Percentiles rank a stretch among this genome's conserved stretches.
These are phyloP conservation scores for Stomatorhinus walkeri DNA, from an alignment of 2,797 vertebrate species.

Conservation along the genomic window DNA sequence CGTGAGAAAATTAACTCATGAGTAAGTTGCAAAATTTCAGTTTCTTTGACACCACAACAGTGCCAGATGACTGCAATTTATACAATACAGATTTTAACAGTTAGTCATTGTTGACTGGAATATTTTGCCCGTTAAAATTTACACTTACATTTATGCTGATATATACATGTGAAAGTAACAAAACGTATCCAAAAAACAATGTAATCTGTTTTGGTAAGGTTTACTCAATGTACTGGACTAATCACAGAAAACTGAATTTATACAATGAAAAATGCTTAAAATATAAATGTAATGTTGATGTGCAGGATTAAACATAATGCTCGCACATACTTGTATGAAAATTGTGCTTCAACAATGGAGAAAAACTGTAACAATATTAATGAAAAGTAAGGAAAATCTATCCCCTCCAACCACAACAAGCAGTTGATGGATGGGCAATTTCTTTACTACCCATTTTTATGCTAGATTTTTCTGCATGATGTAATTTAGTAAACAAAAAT, in stretches of 20 bases:
- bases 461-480: neutral
- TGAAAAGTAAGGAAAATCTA: neutral
- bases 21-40: neutral
- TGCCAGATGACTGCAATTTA: neutral
- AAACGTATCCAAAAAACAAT: neutral
- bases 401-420: neutral
- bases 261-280: neutral
- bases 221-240: neutral
- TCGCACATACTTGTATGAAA: neutral
- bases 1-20: neutral
- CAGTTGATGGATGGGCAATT: neutral
- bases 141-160: neutral
- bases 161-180: neutral
- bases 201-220: neutral
- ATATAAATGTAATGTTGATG: neutral
- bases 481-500: neutral
- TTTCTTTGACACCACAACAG: neutral
- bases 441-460: neutral
- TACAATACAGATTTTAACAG: neutral
- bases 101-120: neutral
- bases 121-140: neutral
- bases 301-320: neutral
- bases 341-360: neutral
- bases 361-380: neutral
- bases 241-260: neutral